A percentile compares a stretch with the other conserved stretches of the same genome.
Conservation (phyloP, 64 coral and sea anemone genomes). For the Platygyra sinensis region DNA sequence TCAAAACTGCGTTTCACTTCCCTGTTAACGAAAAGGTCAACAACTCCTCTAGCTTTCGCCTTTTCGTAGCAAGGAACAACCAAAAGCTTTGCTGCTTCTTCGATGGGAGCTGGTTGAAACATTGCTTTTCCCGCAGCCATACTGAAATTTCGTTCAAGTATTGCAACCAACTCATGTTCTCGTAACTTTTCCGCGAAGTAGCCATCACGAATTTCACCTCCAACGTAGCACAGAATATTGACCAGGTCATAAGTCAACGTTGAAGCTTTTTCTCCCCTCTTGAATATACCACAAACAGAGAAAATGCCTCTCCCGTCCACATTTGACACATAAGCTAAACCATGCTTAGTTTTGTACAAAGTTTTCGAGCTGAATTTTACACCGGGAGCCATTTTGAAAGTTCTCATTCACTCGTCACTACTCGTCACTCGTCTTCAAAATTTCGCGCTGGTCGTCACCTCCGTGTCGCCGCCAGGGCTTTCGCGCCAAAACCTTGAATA, state of each 20-base stretch:
- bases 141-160: constrained; percentile 37
- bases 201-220: constrained; percentile 61
- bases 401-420: too few relatives aligned
- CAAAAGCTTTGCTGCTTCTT: constrained; percentile 51
- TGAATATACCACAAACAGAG: constrained; percentile 41
- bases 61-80: constrained; percentile 41
- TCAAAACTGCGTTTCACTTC: constrained; percentile 53
- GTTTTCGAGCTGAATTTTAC: not conserved
- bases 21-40: not conserved
- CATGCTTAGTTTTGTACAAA: constrained; percentile 21
- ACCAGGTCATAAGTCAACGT: constrained; percentile 30
- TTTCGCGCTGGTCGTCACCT: not conserved
- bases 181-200: constrained; percentile 41
- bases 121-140: constrained; percentile 9
- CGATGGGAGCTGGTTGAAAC: constrained; percentile 11
- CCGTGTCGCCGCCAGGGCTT: not conserved
- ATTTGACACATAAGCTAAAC: constrained; percentile 39
- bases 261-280: constrained; percentile 29
- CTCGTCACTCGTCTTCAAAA: not conserved
- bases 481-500: constrained; percentile 24
- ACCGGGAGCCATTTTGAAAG: not conserved
- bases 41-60: constrained; percentile 3
- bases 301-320: constrained; percentile 59
- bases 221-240: constrained; percentile 50
- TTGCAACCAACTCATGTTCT: constrained; percentile 28